Percentiles rank a stretch among this genome's conserved stretches.
phyloP scores from a whole-genome alignment of 2,797 vertebrate genomes.

The Melanotaenia nigrans region DNA sequence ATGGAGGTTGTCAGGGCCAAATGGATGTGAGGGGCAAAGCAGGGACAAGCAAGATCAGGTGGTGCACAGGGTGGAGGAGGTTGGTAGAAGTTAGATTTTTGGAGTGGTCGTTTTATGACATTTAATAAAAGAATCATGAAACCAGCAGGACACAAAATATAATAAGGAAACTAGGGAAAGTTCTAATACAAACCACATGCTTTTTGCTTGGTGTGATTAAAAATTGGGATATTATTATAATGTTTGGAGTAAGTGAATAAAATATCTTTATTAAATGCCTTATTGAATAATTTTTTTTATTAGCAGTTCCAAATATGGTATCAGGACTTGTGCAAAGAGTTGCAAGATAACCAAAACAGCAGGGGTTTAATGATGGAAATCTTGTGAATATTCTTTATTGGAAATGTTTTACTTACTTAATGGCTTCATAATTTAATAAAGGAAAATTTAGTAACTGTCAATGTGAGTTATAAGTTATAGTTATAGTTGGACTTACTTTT shows the following conservation, averaged over 20 bases:
- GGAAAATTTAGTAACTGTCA: background rate
- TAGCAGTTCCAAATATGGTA: background rate
- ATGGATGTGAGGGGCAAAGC: slow-evolving; percentile 52
- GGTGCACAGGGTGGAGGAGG: slow-evolving; percentile 38
- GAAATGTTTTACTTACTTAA: background rate
- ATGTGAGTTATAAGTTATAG: background rate
- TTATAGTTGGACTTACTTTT: background rate
- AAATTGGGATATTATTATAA: background rate
- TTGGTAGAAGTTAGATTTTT: slow-evolving; percentile 61
- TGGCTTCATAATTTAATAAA: background rate
- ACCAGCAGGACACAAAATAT: slow-evolving; percentile 38
- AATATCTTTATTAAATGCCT: background rate
- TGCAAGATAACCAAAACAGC: background rate
- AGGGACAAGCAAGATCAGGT: slow-evolving; percentile 36
- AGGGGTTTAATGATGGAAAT: background rate
- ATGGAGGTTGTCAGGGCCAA: slow-evolving; percentile 58
- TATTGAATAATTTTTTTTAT: background rate
- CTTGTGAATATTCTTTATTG: background rate
- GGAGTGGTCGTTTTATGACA: slow-evolving; percentile 10
- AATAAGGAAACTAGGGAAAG: slow-evolving; percentile 23
- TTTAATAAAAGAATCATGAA: slow-evolving; percentile 32
- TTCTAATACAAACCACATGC: slow-evolving; percentile 2
- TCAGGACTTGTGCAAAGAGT: background rate
- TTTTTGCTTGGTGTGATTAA: background rate
- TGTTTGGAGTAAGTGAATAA: background rate